Base-by-base conservation (phyloP, 2,113 vertebrate genomes). In the Blennius ocellaris region DNA sequence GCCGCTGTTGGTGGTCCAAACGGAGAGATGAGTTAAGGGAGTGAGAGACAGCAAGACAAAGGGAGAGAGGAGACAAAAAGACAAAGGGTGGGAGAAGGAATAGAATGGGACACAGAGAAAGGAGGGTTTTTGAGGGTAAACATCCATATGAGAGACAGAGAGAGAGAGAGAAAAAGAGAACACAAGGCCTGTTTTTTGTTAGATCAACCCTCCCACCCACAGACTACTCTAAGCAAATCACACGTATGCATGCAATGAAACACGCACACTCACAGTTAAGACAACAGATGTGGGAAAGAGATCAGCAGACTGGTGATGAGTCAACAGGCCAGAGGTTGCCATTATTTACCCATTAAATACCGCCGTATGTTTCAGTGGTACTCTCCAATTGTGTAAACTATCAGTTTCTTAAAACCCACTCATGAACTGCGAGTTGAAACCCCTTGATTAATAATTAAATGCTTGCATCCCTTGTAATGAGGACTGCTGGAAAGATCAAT, bases 1-100 rank as follows among this genome's bases (percentile, higher is more conserved):
- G 87, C 88, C 89, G 88, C 92, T 84, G 81, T 65, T 92, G 93
- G 66, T 87, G 88, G 83, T 93, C 90, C 92, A 57, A 83, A 87
- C 63, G 83, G 76, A 92, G 77, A 90, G 72, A 92, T 91, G 91
- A 91, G 71, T 88, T 2, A 91, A 91, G 21, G 74, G 52, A 76
- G 81, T 88, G 88, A 91, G 76, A 90, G 82, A 92, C 83, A 91
- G 78, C 12, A 10, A 91, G 67, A 89, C 41, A 74, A 59, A 76
- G 53, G 41, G 48, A 74, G 39, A 74, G 68, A 52, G 45, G 45
- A 85, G 65, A 79, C 69, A 88, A 63, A 82, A 71, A 76, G 64
- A 83, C 76, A 83, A 64, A 78, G 57, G 40, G 69, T 52, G 65
- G 80, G 80, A 83, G 78, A 83, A 67, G 83, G 80, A 80, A 87